Percentiles rank a stretch among this genome's conserved stretches.
These are phyloP conservation scores for Peromyscus californicus DNA, from an alignment of 2,113 vertebrate genomes.

Conservation along the genomic window DNA sequence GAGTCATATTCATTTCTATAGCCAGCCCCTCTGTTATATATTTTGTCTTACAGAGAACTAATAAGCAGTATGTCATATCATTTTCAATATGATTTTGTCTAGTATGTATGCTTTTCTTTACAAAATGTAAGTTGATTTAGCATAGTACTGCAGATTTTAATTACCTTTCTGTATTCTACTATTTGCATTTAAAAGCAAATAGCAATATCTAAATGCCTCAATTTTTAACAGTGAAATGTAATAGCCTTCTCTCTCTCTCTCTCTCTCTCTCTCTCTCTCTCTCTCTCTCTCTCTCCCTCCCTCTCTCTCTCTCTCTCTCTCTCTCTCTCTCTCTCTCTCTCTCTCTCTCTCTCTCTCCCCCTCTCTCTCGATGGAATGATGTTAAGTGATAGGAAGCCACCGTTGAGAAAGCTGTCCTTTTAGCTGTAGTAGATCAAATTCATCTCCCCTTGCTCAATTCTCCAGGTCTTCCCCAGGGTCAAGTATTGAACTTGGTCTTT, in stretches of 20 bases:
- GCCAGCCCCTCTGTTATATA: not conserved
- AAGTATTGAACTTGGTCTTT: conserved; percentile 25
- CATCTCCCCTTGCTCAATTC: conserved; percentile 5
- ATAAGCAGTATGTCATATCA: not conserved
- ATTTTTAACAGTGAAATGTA: conserved; percentile 37
- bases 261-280: not conserved
- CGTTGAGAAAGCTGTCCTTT: conserved; percentile 17
- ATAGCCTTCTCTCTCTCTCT: not conserved
- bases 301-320: too few species aligned
- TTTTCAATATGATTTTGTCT: not conserved
- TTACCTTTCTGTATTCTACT: not conserved
- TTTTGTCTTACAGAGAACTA: conserved; percentile 45
- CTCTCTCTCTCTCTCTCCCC: not conserved
- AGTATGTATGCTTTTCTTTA: conserved; percentile 14
- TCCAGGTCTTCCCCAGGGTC: conserved; percentile 44
- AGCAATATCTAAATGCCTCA: conserved; percentile 29
- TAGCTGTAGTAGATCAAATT: not conserved
- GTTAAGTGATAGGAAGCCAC: not conserved
- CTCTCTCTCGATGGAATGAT: not conserved
- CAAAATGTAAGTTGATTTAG: conserved; percentile 28
- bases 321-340: not conserved
- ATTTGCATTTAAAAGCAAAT: conserved; percentile 33
- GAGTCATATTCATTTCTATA: not conserved
- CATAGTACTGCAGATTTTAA: not conserved
- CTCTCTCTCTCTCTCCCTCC: not conserved